These are phyloP conservation scores for Rhinopomastus cyanomelas DNA, from an alignment of 2,113 vertebrate species.

Conservation along the genomic window DNA sequence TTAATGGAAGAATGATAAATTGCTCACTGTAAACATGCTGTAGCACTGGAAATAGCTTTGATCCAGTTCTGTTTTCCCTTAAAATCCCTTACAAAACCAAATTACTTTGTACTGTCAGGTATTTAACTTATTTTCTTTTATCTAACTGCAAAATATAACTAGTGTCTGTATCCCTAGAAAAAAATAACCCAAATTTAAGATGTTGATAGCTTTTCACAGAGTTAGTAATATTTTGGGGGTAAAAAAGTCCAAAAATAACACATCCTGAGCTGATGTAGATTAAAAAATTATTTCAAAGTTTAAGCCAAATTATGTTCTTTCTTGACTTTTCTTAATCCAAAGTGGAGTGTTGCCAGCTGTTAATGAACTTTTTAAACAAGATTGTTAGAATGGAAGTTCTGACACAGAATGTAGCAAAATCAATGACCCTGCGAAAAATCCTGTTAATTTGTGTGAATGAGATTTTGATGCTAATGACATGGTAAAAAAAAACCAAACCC, in stretches of 20 bases:
- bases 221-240: not conserved
- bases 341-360: not conserved
- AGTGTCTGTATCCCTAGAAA: not conserved
- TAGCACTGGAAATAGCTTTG: not conserved
- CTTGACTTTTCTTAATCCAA: not conserved
- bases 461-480: not conserved
- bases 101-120: not conserved
- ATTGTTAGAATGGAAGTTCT: not conserved
- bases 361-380: not conserved
- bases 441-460: not conserved
- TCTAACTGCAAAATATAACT: not conserved
- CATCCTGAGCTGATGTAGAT: not conserved
- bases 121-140: not conserved
- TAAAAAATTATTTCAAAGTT: not conserved
- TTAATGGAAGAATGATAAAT: not conserved
- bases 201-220: not conserved
- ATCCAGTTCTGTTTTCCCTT: not conserved
- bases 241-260: not conserved
- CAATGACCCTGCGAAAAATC: not conserved
- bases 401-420: not conserved
- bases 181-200: not conserved
- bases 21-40: not conserved
- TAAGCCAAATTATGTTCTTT: not conserved
- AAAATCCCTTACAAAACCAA: not conserved
- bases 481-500: not conserved